A percentile compares a stretch with the other conserved stretches of the same genome.
Conservation (phyloP, 2,797 vertebrate species). For the Ataeniobius toweri region DNA sequence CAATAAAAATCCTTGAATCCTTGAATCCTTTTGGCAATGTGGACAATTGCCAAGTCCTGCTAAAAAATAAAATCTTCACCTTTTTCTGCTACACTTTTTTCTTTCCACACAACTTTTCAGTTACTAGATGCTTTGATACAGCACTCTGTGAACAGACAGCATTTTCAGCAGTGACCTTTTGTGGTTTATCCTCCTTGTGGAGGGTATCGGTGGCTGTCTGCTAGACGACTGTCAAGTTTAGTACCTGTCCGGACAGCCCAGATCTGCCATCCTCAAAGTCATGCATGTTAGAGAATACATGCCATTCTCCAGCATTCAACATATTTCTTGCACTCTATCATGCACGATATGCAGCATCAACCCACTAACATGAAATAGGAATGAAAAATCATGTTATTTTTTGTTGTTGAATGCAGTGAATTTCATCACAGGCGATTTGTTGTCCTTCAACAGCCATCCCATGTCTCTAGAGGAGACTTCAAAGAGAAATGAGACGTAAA, state of each 20-base stretch:
- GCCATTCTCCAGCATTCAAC: constrained; percentile 14
- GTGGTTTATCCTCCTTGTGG: not conserved
- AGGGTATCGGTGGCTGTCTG: not conserved
- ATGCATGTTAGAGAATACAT: constrained; percentile 2
- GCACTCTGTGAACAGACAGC: not conserved
- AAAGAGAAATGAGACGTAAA: constrained; percentile 65
- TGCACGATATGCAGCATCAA: constrained; percentile 45
- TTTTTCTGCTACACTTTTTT: not conserved
- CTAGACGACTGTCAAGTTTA: not conserved
- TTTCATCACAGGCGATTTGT: constrained; percentile 54
- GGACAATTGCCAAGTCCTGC: not conserved
- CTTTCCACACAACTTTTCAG: not conserved
- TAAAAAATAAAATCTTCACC: not conserved
- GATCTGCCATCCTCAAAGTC: not conserved
- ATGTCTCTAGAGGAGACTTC: constrained; percentile 68
- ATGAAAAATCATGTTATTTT: constrained; percentile 57
- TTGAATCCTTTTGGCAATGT: not conserved
- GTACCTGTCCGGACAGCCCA: not conserved
- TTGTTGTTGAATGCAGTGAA: constrained; percentile 50
- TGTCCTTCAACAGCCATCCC: constrained; percentile 50
- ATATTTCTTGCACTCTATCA: constrained; percentile 40
- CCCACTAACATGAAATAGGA: constrained; percentile 61
- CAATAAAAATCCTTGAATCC: no score
- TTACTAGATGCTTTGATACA: not conserved
- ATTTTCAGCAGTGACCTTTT: not conserved